Evolutionary conservation across 2,113 vertebrate species (phyloP), one percentile per base, ranked within the genome.

Genomic region (Pionites leucogaster): DNA sequence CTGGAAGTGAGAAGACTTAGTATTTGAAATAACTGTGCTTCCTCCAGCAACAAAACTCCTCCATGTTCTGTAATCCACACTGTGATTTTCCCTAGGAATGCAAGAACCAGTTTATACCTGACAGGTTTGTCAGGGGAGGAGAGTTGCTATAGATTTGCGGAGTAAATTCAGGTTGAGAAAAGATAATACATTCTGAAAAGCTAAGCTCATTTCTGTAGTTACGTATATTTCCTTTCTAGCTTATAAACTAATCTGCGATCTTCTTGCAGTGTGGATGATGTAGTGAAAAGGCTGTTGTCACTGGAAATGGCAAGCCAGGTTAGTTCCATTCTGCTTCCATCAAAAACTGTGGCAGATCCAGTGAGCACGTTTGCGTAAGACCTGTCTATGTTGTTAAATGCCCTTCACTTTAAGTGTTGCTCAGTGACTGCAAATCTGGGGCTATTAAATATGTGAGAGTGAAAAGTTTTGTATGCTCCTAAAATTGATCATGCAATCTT

Each of bases 261-360:
- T 97, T 71, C 46, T 89, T 95, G 85, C 94, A 99, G 99, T 17
- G 97, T 98, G 47, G 98, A 99, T 25, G 99, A 99, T 86, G 50
- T 99, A 10, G 98, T 99, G 82, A 99, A 94, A 97, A 98, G 98
- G 77, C 85, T 99, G n/a, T 89, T 99, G 81, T 98, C 99, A 8
- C 87, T 99, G 98, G 99, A 99, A 96, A 98, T 99, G 95, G 99
- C 99, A 22, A 98, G 82, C 92, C 98, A 98, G 96, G 99, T 99
- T 93, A 98, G 99, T 97, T 11, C 28, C 31, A 11, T 57, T 75
- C 62, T 88, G 7, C 25, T 31, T 72, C 52, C 15, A 13, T 55
- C 37, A 31, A 81, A 52, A 52, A 4, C 10, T 0, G n/a, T 35
- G 2, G 13, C 41, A 27, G 46, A 29, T 59, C 27, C 62, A 11